Evolutionary conservation across 2,113 vertebrate genomes (phyloP).

Genomic region (Lampris incognitus): DNA sequence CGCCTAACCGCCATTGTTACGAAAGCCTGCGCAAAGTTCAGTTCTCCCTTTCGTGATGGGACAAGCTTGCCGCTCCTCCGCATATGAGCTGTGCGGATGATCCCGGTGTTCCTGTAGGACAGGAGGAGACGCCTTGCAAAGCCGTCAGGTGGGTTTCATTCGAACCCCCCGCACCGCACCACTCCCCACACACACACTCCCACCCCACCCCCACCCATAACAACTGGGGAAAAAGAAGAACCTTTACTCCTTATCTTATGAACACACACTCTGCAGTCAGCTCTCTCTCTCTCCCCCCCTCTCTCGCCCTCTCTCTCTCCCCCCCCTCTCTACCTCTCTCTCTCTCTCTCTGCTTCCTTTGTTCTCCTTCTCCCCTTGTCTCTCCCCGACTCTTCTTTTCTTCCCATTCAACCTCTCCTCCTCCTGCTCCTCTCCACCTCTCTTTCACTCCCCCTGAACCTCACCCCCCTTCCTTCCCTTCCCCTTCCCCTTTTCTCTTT

Average conservation of each 20-base stretch:
- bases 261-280: constrained; percentile 52
- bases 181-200: too few species aligned
- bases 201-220: constrained; percentile 19
- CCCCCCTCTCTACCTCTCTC: not conserved
- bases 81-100: constrained; percentile 51
- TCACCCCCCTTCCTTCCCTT: not conserved
- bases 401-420: constrained; percentile 55
- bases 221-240: constrained; percentile 26
- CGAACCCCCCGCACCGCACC: not conserved
- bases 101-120: constrained; percentile 57
- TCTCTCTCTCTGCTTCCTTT: constrained; percentile 53
- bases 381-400: constrained; percentile 41
- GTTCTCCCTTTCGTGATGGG: constrained; percentile 63
- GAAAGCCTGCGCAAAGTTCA: constrained; percentile 69
- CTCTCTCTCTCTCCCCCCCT: not conserved
- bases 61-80: constrained; percentile 55
- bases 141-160: not conserved
- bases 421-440: constrained; percentile 50
- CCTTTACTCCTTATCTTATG: constrained; percentile 52
- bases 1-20: constrained; percentile 76
- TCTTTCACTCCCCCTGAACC: constrained; percentile 43
- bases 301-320: constrained; percentile 2
- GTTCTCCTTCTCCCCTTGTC: constrained; percentile 55
- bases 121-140: not conserved
- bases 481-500: constrained; percentile 48